Base-by-base conservation (phyloP, 1,140 invertebrate genomes). In the Neodiprion lecontei region DNA sequence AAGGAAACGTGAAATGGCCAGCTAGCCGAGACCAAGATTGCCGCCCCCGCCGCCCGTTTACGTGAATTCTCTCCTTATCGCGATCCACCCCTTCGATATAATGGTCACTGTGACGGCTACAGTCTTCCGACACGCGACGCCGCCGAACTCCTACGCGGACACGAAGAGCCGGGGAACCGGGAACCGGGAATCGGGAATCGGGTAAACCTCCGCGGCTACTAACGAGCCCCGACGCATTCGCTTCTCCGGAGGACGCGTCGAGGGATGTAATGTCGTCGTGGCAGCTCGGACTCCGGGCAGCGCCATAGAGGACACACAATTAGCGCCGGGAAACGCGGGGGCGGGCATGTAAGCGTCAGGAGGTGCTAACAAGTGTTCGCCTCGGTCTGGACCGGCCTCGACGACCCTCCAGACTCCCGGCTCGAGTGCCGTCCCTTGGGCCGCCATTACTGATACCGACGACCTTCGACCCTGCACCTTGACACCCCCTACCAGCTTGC, bases 51-150 rank as follows among this genome's bases (percentile, higher is more conserved):
- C 28, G 4, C 53, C n/a, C 53, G 53, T 61, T 61, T 61, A 61
- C 53, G 53, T 61, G 53, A 61, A 1, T 12, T 61, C 53, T 83
- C 79, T 79, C 84, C 87, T 86, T 88, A 85, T 80, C 77, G 79
- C 86, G 86, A 84, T 82, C 79, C 75, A 78, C 81, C 81, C 78
- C 82, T 83, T 87, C 85, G 85, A 88, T 88, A 87, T 87, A 87
- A 88, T 86, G 87, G 86, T 88, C 84, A 86, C 82, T 86, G 83
- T 86, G 83, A 86, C 85, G 84, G 85, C 83, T 86, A 87, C 85
- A 83, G 85, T 85, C 80, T 84, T 82, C 79, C 78, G 79, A 82
- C 86, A 87, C 84, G 86, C 86, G 79, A 86, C 83, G 82, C 80
- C 74, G 76, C 75, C 75, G 76, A 73, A 74, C 53, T 70, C 72